Percentiles rank a stretch among this genome's conserved stretches.
These are phyloP conservation scores for Fissipunctia ypsillon DNA, from an alignment of 2,888 invertebrate species.

Conservation along the genomic window DNA sequence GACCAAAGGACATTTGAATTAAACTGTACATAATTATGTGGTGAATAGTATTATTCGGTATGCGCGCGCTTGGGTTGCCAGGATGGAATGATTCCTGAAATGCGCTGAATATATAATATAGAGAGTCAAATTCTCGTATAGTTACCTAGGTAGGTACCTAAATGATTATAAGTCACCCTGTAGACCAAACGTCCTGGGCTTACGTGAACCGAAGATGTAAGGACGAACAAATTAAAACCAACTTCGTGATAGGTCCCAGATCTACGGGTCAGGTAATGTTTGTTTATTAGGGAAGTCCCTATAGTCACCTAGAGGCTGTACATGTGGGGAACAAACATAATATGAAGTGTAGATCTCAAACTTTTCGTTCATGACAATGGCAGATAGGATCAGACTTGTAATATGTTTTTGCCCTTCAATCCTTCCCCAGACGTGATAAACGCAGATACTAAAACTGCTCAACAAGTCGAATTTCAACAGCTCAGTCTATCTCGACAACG, in stretches of 20 bases:
- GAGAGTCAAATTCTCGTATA: not conserved
- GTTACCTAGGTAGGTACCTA: not conserved
- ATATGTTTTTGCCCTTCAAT: not conserved
- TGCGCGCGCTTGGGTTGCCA: not conserved
- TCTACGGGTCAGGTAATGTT: not conserved
- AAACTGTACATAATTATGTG: conserved; percentile 16
- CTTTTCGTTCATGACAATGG: not conserved
- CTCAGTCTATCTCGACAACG: conserved; percentile 7
- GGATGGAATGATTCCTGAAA: not conserved
- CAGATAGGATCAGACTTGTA: not conserved
- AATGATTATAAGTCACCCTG: not conserved
- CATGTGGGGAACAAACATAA: not conserved
- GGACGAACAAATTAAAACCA: not conserved
- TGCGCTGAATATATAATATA: not conserved
- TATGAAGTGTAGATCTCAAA: not conserved
- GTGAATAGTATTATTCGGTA: not conserved
- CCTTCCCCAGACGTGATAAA: conserved; percentile 13
- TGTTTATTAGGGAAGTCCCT: not conserved
- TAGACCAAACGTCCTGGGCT: not conserved
- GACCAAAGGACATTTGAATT: conserved; percentile 25
- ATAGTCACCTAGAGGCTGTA: too few species aligned
- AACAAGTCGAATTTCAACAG: conserved; percentile 1
- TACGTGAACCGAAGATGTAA: not conserved
- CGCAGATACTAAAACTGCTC: conserved; percentile 25
- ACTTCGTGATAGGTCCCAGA: not conserved